Evolutionary conservation across 2,113 vertebrate species (phyloP), one percentile per base, ranked within the genome.

Genomic region (Pongo pygmaeus): DNA sequence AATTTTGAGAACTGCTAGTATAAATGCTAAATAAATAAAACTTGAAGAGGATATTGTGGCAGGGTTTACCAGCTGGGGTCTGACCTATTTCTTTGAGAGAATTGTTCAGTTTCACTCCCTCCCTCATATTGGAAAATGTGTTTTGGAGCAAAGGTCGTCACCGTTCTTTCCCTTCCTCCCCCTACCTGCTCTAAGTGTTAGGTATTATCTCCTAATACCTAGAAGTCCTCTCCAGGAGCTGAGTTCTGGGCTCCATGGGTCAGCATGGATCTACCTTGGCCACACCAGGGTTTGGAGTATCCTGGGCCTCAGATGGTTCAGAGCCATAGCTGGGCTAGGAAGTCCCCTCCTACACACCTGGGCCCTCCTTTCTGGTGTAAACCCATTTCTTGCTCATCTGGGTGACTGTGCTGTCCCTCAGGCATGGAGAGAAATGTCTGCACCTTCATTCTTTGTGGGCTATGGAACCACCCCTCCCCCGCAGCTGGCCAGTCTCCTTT

Each of bases 1-100:
- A 67, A 30, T 16, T 86, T 93, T 84, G n/a, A 89, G 55, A 89
- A 38, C 35, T 16, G 3, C 16, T 79, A 22, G 20, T 35, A 16
- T 64, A 61, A 93, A 88, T 18, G 11, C 38, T n/a, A 46, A 84
- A 81, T 88, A 92, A 86, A 61, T 93, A 67, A 61, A 92, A 87
- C 17, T 52, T 86, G 18, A 75, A 57, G 84, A 59, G 27, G 89
- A 79, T 22, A 48, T 32, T 3, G 5, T 74, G 69, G 2, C 25
- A 35, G 30, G 22, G n/a, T 74, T 91, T 75, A 84, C 55, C 52
- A 95, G 38, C n/a, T 90, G 46, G 17, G 7, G 30, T 93, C 48
- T 79, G 84, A 27, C 22, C 38, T 87, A 43, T 70, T 75, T 69
- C 38, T 87, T 70, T 84, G 70, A 74, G 35, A 64, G 55, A 67